Conservation (phyloP, 2,113 vertebrate species). For the Climacteris rufus region DNA sequence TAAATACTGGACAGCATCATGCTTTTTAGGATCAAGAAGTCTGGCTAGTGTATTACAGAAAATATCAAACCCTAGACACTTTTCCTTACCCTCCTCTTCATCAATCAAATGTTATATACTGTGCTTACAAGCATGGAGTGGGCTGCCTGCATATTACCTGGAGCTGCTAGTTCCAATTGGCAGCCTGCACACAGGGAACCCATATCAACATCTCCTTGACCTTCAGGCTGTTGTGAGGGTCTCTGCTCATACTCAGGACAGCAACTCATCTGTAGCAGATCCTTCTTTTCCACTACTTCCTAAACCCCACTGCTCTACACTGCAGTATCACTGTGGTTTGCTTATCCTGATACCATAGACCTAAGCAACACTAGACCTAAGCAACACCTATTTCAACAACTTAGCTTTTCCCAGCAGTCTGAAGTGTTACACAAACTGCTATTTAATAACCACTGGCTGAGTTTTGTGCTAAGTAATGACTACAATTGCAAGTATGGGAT, state of each 20-base stretch:
- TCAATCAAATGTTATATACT: not conserved
- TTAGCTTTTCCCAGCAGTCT: not conserved
- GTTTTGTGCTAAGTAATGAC: not conserved
- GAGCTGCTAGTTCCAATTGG: not conserved
- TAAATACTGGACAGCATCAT: not conserved
- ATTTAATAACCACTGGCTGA: not conserved
- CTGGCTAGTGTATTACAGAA: not conserved
- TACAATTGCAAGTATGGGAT: not conserved
- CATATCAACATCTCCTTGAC: not conserved
- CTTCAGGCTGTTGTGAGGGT: not conserved
- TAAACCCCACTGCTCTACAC: not conserved
- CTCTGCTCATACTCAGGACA: not conserved
- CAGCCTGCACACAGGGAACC: not conserved
- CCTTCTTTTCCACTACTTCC: not conserved
- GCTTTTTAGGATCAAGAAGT: not conserved
- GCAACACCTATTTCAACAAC: not conserved
- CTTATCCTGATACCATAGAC: not conserved
- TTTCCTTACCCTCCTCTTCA: not conserved
- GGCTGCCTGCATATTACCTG: not conserved
- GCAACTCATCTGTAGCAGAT: not conserved
- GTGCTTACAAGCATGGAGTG: not conserved
- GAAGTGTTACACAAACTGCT: not conserved
- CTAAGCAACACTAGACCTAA: not conserved
- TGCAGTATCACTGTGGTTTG: not conserved
- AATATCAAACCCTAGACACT: not conserved